phyloP scores from a whole-genome alignment of 2,888 invertebrate species.

The Netelia inedita region DNA sequence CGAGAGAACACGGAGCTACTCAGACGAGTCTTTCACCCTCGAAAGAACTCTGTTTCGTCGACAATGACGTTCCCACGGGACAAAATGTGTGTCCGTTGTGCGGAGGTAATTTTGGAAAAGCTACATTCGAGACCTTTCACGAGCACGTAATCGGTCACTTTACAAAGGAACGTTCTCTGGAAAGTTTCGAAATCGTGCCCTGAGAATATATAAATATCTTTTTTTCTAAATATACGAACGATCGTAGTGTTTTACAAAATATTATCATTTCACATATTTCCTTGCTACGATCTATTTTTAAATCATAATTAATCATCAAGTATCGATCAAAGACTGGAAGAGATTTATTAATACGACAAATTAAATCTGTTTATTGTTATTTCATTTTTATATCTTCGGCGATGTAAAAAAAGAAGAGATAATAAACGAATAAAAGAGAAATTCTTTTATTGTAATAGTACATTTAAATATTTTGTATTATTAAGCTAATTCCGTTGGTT shows the following conservation, averaged over 20 bases:
- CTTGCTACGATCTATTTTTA: neutral
- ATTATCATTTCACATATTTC: neutral
- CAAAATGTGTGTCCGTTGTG: slow-evolving; percentile 92
- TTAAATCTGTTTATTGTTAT: neutral
- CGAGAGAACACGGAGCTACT: slow-evolving; percentile 78
- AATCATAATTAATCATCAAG: neutral
- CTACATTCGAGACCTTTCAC: slow-evolving; percentile 89
- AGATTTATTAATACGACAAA: slow-evolving; percentile 1
- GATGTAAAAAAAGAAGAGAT: slow-evolving; percentile 18
- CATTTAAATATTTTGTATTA: neutral
- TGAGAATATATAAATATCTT: slow-evolving; percentile 40
- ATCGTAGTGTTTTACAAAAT: slow-evolving; percentile 35
- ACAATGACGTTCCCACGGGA: slow-evolving; percentile 76
- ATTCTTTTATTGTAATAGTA: neutral
- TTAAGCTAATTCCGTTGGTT: slow-evolving; percentile 90
- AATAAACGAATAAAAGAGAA: slow-evolving; percentile 24
- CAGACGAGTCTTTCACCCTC: slow-evolving; percentile 79
- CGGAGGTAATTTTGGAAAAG: slow-evolving; percentile 88
- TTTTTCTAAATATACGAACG: neutral
- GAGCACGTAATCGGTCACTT: slow-evolving; percentile 93
- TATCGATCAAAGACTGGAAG: slow-evolving; percentile 45
- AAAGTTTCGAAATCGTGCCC: slow-evolving; percentile 74
- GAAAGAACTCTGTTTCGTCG: slow-evolving; percentile 80
- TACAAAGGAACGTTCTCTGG: slow-evolving; percentile 85
- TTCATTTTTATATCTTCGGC: neutral